Percentiles rank a stretch among this genome's conserved stretches.
Conservation (phyloP, 2,888 invertebrate genomes). For the Drosophila differens region DNA sequence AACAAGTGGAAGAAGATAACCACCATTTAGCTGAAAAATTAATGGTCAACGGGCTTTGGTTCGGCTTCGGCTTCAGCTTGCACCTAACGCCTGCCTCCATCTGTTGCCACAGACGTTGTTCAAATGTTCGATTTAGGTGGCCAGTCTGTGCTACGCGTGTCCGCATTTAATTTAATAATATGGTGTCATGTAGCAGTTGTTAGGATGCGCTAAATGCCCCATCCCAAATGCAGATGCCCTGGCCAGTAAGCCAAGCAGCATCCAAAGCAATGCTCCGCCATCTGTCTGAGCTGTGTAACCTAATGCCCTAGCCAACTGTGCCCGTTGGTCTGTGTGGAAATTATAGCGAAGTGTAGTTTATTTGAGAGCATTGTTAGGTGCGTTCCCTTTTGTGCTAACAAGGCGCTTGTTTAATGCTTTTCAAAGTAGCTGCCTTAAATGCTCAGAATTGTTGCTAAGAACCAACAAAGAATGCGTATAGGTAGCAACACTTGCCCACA, state of each 20-base stretch:
- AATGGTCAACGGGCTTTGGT: conserved; percentile 58
- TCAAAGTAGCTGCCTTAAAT: conserved; percentile 51
- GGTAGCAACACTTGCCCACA: conserved; percentile 6
- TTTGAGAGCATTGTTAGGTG: conserved; percentile 44
- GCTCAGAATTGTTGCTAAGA: conserved; percentile 41
- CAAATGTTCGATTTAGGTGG: conserved; percentile 63
- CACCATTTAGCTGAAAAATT: conserved; percentile 63
- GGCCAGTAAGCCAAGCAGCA: conserved; percentile 11
- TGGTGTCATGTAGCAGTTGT: conserved; percentile 80
- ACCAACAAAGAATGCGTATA: conserved; percentile 20
- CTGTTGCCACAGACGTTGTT: conserved; percentile 63
- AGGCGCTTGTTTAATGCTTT: conserved; percentile 62
- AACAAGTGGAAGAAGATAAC: conserved; percentile 35
- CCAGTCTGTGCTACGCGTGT: conserved; percentile 63
- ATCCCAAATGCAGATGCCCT: conserved; percentile 25
- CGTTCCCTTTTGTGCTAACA: conserved; percentile 65
- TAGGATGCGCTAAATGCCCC: conserved; percentile 77
- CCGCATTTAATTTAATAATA: conserved; percentile 78
- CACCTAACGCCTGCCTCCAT: conserved; percentile 50
- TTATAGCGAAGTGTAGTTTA: conserved; percentile 47
- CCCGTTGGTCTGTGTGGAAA: conserved; percentile 40
- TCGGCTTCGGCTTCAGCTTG: conserved; percentile 7
- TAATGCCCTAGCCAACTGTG: conserved; percentile 58
- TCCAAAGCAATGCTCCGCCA: conserved; percentile 41
- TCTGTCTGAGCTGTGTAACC: conserved; percentile 74